Percentiles rank a stretch among this genome's conserved stretches.
Evolutionary conservation across 2,797 vertebrate genomes (phyloP).

Genomic region (Triplophysa bombifrons): DNA sequence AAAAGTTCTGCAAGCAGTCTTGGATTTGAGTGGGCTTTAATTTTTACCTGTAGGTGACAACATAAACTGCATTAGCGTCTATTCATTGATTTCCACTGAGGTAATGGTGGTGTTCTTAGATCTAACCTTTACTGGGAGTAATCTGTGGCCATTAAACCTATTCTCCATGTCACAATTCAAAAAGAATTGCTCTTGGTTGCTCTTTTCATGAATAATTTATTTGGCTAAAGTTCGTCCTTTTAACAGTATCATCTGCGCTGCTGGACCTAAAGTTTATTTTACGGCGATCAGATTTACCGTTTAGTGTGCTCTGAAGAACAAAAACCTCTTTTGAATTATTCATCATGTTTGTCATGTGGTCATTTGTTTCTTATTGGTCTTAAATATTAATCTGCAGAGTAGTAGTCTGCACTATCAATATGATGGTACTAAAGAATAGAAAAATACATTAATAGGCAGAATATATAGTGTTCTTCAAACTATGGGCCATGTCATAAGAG

Average conservation of each 20-base stretch:
- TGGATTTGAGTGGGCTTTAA: not conserved
- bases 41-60: not conserved
- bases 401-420: constrained; percentile 26
- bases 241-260: constrained; percentile 34
- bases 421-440: not conserved
- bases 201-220: constrained; percentile 43
- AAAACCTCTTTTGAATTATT: constrained; percentile 49
- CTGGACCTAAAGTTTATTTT: constrained; percentile 37
- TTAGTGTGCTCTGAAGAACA: constrained; percentile 20
- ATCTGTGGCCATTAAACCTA: constrained; percentile 10
- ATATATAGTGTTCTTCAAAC: not conserved
- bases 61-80: not conserved
- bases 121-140: not conserved
- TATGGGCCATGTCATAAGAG: not conserved
- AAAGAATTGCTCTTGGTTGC: constrained; percentile 51
- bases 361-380: constrained; percentile 47
- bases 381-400: constrained; percentile 62
- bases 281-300: constrained; percentile 29
- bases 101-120: constrained; percentile 11
- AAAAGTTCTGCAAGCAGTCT: not conserved
- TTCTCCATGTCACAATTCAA: not conserved
- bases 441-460: not conserved
- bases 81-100: not conserved
- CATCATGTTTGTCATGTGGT: constrained; percentile 45
- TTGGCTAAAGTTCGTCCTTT: constrained; percentile 37